A percentile compares a stretch with the other conserved stretches of the same genome.
Conservation (phyloP, 2,113 vertebrate genomes). For the Papio anubis region DNA sequence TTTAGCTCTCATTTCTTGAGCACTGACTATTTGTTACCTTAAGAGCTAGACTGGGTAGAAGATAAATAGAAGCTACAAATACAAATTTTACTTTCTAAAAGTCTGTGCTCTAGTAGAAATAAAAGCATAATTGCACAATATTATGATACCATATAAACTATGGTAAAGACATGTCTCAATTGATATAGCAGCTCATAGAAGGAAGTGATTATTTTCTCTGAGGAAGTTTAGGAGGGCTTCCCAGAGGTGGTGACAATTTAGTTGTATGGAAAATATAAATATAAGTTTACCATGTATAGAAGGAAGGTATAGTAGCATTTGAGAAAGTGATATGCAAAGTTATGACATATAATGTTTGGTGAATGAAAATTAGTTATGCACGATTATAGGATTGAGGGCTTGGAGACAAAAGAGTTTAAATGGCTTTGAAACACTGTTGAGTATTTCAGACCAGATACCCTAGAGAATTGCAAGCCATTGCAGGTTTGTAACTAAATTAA, state of each 20-base stretch:
- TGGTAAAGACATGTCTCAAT: background rate
- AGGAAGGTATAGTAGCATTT: background rate
- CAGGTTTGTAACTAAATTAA: background rate
- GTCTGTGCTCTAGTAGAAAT: background rate
- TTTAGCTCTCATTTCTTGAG: constrained; percentile 5
- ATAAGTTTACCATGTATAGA: background rate
- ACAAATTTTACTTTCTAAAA: background rate
- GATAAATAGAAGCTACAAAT: background rate
- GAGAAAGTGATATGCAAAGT: background rate
- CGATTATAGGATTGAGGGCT: background rate
- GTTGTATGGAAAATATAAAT: background rate
- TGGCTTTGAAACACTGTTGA: background rate
- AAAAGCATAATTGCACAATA: background rate
- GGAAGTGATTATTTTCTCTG: background rate
- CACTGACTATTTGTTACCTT: background rate
- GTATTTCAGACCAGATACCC: background rate
- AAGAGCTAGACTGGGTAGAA: background rate
- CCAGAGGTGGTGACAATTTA: background rate
- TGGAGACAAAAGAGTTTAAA: background rate
- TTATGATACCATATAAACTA: background rate
- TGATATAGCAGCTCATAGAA: background rate
- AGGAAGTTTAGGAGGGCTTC: background rate
- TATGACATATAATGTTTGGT: background rate
- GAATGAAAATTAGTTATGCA: background rate
- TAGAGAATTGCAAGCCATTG: background rate